Base-by-base conservation (phyloP, 30 jellyfish, hydroid and myxozoan genomes). In the Sanderia malayensis region DNA sequence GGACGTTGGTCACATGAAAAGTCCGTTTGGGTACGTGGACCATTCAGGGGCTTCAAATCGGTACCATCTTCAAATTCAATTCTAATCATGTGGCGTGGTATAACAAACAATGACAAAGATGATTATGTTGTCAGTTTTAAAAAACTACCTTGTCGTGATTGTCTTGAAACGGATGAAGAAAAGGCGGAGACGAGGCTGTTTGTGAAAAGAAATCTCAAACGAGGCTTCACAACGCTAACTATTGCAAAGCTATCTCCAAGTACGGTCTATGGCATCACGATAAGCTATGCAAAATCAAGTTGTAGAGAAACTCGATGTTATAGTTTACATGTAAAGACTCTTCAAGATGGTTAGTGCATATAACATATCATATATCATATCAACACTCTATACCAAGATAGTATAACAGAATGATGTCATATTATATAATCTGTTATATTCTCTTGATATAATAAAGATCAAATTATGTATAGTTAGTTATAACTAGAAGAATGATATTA, bases 11-110 rank as follows among this genome's bases (percentile, higher is more conserved):
- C 52, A 37, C 52, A 13, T 37, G 52, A 37, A 37, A 37, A 13
- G 52, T 37, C 52, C 13, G 13, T 37, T 37, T 74, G 86, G 86
- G 22, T 74, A 23, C 86, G 86, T 10, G 86, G 86, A 1, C 86
- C 86, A 4, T 57, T 44, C 8, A 37, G 34, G 1, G 86, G 86
- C 29, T 74, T 55, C 49, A 59, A 76, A 15, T 67, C 76, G 22
- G 34, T 58, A 27, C 61, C 86, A 59, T 3, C 77, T 11, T 65
- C 76, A 1, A 32, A 59, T 49, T 57, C 76, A 26, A 65, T 74
- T 24, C 22, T 32, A 8, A 76, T 74, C 26, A n/a, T 74, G n/a
- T 74, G 86, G 86, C 59, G 76, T 19, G 60, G n/a, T 15, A 59
- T 74, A 17, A 68, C 61, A 52, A 57, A 63, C 37, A 59, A 19